Conservation (phyloP, 2,888 invertebrate species). For the Antheraea yamamai region DNA sequence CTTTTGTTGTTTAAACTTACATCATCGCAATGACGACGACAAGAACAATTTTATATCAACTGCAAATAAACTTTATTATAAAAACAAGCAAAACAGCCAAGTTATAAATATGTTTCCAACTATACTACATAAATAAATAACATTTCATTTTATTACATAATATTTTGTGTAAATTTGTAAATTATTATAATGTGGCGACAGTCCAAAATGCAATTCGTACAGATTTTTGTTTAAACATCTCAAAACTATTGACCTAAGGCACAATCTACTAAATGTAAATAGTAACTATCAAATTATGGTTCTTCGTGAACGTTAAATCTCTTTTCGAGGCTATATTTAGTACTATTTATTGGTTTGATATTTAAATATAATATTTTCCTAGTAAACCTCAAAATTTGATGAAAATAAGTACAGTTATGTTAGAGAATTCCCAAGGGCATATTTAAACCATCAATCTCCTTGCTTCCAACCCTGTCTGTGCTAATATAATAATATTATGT, state of each 20-base stretch:
- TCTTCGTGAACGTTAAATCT: constrained; percentile 59
- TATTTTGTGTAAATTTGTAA: constrained; percentile 34
- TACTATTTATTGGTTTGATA: background rate
- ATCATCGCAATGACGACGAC: constrained; percentile 58
- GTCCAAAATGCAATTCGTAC: constrained; percentile 64
- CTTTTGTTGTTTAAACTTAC: constrained; percentile 63
- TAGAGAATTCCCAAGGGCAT: background rate
- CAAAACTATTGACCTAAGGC: constrained; percentile 75
- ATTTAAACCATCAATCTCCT: background rate
- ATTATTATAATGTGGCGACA: constrained; percentile 46
- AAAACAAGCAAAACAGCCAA: constrained; percentile 76
- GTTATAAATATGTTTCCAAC: constrained; percentile 53
- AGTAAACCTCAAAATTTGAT: background rate
- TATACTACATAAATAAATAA: constrained; percentile 33
- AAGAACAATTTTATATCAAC: constrained; percentile 61
- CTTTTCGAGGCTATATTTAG: background rate
- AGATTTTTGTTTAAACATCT: constrained; percentile 55
- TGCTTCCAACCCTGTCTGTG: background rate
- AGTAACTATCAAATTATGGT: constrained; percentile 70
- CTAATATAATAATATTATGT: constrained; percentile 29
- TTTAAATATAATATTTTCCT: background rate
- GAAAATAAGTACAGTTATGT: background rate
- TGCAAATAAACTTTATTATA: constrained; percentile 68
- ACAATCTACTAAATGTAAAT: constrained; percentile 75
- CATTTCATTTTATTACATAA: constrained; percentile 32